Percentiles rank a stretch among this genome's conserved stretches.
phyloP scores from a whole-genome alignment of 2,888 invertebrate genomes.

The Acanthopleura granulata region DNA sequence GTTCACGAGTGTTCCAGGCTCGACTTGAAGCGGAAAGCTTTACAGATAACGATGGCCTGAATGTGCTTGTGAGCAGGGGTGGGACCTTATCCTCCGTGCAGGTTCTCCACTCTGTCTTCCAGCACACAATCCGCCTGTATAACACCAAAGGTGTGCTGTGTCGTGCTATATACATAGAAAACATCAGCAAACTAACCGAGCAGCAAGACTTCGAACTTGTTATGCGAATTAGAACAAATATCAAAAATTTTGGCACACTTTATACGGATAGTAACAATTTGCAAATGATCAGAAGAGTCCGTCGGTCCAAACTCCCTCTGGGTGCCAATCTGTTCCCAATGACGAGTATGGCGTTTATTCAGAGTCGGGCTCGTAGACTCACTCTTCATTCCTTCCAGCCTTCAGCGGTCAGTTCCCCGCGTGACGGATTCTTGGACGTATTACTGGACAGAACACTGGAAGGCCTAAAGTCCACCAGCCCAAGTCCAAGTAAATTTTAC shows the following conservation, averaged over 20 bases:
- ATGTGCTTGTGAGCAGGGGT: constrained; percentile 82
- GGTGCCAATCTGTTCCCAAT: constrained; percentile 98
- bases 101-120: constrained; percentile 73
- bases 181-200: constrained; percentile 69
- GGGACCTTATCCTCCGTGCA: constrained; percentile 85
- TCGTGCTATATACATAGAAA: constrained; percentile 79
- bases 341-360: constrained; percentile 85
- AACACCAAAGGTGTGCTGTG: constrained; percentile 72
- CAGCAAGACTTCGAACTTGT: constrained; percentile 88
- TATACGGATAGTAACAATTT: constrained; percentile 96
- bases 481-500: constrained; percentile 48
- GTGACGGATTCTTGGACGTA: constrained; percentile 56
- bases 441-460: constrained; percentile 59
- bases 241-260: constrained; percentile 78
- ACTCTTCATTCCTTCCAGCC: constrained; percentile 71
- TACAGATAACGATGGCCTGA: background rate
- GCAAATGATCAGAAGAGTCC: constrained; percentile 86
- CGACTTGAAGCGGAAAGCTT: background rate
- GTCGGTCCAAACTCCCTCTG: constrained; percentile 86
- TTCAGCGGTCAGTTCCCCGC: constrained; percentile 77
- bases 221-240: constrained; percentile 89
- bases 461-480: constrained; percentile 54
- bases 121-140: constrained; percentile 20
- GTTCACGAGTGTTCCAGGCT: constrained; percentile 20
- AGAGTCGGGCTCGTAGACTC: constrained; percentile 74